phyloP scores from a whole-genome alignment of 2,113 vertebrate species.

The Colistium nudipinnis region DNA sequence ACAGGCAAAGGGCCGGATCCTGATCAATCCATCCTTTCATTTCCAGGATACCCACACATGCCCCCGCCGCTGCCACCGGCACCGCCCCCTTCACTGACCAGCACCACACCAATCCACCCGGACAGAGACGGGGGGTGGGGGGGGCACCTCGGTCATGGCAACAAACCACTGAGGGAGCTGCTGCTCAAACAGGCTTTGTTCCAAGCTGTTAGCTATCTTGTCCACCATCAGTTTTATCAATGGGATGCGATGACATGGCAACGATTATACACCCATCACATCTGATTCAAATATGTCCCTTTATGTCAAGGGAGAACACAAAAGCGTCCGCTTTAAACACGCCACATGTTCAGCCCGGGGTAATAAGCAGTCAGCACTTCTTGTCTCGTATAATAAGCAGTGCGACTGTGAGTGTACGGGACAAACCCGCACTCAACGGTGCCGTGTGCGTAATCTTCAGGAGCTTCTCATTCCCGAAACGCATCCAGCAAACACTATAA shows the following conservation, averaged over 20 bases:
- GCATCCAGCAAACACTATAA: conserved; percentile 23
- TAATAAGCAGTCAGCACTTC: conserved; percentile 70
- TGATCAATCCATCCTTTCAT: conserved; percentile 83
- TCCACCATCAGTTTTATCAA: conserved; percentile 74
- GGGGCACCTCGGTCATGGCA: conserved; percentile 60
- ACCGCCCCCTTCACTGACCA: conserved; percentile 54
- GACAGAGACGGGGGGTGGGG: conserved; percentile 53
- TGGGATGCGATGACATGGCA: conserved; percentile 72
- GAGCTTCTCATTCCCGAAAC: conserved; percentile 17
- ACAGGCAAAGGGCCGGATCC: conserved; percentile 71
- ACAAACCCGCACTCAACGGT: conserved; percentile 38
- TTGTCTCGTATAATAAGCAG: conserved; percentile 62
- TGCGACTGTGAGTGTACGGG: conserved; percentile 41
- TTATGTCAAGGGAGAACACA: conserved; percentile 52
- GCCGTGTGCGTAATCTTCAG: conserved; percentile 27
- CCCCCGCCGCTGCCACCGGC: not conserved
- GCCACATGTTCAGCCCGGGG: conserved; percentile 56
- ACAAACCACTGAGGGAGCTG: conserved; percentile 67
- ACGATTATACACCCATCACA: conserved; percentile 69
- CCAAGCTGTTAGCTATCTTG: conserved; percentile 73
- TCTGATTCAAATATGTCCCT: conserved; percentile 66
- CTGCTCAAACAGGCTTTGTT: conserved; percentile 78
- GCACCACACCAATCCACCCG: conserved; percentile 69
- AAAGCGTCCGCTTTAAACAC: conserved; percentile 55
- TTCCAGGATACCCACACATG: conserved; percentile 70